Evolutionary conservation across 2,113 vertebrate species (phyloP).

Genomic region (Colinus virginianus): DNA sequence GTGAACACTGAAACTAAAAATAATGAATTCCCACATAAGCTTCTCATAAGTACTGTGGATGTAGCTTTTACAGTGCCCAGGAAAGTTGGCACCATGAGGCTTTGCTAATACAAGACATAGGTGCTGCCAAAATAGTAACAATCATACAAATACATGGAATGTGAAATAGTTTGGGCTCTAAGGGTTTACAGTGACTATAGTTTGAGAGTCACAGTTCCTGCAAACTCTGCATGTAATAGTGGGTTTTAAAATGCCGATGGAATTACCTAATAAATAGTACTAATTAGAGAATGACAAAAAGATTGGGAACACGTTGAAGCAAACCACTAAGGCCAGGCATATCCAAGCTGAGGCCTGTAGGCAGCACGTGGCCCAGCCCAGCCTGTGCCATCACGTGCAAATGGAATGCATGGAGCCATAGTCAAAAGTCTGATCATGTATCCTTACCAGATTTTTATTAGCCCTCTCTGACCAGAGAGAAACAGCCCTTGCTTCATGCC

Average conservation of each 20-base stretch:
- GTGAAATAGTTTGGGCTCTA: background rate
- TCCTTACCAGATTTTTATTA: too few species aligned
- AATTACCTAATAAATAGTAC: background rate
- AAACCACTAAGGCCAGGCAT: background rate
- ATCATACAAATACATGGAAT: background rate
- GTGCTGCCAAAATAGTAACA: background rate
- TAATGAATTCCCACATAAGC: background rate
- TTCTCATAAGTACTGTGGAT: background rate
- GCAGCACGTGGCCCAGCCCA: too few species aligned
- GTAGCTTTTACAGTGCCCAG: fast-evolving
- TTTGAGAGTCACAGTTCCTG: background rate
- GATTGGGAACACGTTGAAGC: background rate
- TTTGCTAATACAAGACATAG: background rate
- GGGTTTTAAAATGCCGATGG: too few species aligned
- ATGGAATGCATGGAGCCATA: too few species aligned
- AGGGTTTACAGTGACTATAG: background rate
- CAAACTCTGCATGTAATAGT: background rate
- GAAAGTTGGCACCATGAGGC: background rate
- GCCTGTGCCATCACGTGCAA: too few species aligned
- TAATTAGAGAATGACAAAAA: background rate
- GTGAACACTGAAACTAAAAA: background rate
- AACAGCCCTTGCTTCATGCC: too few species aligned
- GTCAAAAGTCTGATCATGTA: too few species aligned
- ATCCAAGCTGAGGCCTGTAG: too few species aligned
- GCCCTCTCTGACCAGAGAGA: too few species aligned